phyloP scores from a whole-genome alignment of 1,140 invertebrate species.

The Heterodera carotae region DNA sequence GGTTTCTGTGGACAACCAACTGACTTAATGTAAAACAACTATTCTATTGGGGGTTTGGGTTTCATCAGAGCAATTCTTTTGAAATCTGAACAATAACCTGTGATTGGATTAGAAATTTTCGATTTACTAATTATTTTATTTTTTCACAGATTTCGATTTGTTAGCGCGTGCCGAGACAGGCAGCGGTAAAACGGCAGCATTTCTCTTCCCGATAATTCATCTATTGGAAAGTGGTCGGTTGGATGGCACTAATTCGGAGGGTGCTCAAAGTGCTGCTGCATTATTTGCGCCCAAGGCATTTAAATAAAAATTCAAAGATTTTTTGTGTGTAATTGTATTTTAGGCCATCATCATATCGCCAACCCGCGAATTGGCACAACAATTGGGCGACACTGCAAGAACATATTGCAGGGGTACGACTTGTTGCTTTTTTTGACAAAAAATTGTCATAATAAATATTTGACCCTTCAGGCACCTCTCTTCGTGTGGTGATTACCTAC shows the following conservation, averaged over 20 bases:
- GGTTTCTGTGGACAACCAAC: too few species aligned
- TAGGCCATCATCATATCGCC: constrained; percentile 30
- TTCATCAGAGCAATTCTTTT: too few species aligned
- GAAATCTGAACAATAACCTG: too few species aligned
- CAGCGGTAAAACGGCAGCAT: constrained; percentile 91
- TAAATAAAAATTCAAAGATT: background rate
- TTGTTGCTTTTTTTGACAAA: too few species aligned
- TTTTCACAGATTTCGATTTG: constrained; percentile 46
- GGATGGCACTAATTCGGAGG: background rate
- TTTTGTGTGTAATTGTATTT: constrained; percentile 14
- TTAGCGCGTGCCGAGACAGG: constrained; percentile 60
- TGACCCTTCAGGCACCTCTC: constrained; percentile 15
- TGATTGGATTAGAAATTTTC: too few species aligned
- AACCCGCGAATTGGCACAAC: constrained; percentile 35
- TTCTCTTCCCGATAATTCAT: constrained; percentile 91
- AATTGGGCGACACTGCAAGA: constrained; percentile 26
- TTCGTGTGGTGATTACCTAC: constrained; percentile 28
- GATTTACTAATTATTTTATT: background rate
- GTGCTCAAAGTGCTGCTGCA: background rate
- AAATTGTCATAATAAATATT: too few species aligned
- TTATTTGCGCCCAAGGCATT: constrained; percentile 28
- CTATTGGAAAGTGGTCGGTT: constrained; percentile 77
- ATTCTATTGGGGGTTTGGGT: too few species aligned
- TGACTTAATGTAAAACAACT: too few species aligned
- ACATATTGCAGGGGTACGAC: constrained; percentile 6